Conservation (phyloP, 1,140 invertebrate genomes). For the Palaemon carinicauda region DNA sequence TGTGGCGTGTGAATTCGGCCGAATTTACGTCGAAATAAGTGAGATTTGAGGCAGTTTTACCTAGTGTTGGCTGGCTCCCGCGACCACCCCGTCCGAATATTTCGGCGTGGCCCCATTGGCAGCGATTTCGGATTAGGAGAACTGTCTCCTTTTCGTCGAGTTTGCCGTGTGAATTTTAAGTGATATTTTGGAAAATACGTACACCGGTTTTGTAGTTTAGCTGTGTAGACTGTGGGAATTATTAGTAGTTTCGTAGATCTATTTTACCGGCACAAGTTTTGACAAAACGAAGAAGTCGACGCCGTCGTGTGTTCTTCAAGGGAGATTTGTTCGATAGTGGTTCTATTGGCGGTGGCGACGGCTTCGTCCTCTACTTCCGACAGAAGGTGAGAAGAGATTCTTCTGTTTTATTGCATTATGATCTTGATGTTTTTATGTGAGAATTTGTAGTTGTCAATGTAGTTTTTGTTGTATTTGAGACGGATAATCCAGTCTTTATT, state of each 20-base stretch:
- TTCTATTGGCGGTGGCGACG: conserved; percentile 14
- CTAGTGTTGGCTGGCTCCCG: conserved; percentile 44
- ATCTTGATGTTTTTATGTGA: too few species aligned
- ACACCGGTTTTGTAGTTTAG: too few species aligned
- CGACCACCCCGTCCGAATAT: conserved; percentile 34
- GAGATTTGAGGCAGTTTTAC: conserved; percentile 45
- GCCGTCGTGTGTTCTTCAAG: too few species aligned
- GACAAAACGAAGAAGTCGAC: too few species aligned
- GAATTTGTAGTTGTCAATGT: too few species aligned
- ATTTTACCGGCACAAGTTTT: too few species aligned
- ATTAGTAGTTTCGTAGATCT: too few species aligned
- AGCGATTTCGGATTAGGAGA: conserved; percentile 7
- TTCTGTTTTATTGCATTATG: background rate
- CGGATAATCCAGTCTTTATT: too few species aligned
- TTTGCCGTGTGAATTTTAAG: conserved; percentile 9
- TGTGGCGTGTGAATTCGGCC: conserved; percentile 14
- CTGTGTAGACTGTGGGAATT: too few species aligned
- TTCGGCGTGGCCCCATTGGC: conserved; percentile 17
- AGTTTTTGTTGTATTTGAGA: too few species aligned
- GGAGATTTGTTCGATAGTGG: background rate
- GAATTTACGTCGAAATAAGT: conserved; percentile 22
- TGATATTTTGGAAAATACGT: background rate
- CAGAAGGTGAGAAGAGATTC: background rate
- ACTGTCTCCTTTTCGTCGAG: background rate
- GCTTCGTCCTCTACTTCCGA: conserved; percentile 32